A percentile compares a stretch with the other conserved stretches of the same genome.
phyloP scores from a whole-genome alignment of 2,113 vertebrate species.

The Copsychus sechellarum region DNA sequence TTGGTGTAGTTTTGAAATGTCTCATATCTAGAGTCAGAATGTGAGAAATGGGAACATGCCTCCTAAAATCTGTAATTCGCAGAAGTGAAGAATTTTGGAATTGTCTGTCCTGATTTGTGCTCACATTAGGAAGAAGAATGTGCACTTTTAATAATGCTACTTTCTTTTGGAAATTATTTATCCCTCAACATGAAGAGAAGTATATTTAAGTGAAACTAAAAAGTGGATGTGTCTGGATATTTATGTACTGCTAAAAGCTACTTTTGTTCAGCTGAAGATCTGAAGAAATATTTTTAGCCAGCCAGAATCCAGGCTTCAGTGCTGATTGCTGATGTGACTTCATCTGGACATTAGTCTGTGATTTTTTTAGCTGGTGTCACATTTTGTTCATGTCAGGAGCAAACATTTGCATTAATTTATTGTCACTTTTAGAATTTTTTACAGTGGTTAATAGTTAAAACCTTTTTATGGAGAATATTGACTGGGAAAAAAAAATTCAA shows the following conservation, averaged over 20 bases:
- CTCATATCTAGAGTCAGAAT: slow-evolving; percentile 25
- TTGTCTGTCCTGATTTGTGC: neutral
- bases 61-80: slow-evolving; percentile 40
- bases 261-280: neutral
- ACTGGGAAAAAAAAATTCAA: neutral
- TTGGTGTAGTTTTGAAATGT: slow-evolving; percentile 52
- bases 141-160: neutral
- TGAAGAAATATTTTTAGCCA: neutral
- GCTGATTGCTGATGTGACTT: neutral
- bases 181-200: neutral
- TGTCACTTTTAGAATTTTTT: neutral
- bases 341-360: neutral
- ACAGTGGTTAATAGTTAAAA: neutral
- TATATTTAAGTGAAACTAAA: neutral
- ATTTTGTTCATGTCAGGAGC: neutral
- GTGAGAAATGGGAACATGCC: slow-evolving; percentile 30
- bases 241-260: neutral
- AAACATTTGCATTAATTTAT: neutral
- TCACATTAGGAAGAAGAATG: neutral
- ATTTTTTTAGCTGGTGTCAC: neutral
- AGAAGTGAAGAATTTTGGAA: neutral
- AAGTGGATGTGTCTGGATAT: neutral
- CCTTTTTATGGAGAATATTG: neutral
- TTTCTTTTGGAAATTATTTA: slow-evolving; percentile 55
- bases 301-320: neutral